Percentiles rank a stretch among this genome's conserved stretches.
phyloP scores from a whole-genome alignment of 2,113 vertebrate genomes.

The Elephantulus edwardii region DNA sequence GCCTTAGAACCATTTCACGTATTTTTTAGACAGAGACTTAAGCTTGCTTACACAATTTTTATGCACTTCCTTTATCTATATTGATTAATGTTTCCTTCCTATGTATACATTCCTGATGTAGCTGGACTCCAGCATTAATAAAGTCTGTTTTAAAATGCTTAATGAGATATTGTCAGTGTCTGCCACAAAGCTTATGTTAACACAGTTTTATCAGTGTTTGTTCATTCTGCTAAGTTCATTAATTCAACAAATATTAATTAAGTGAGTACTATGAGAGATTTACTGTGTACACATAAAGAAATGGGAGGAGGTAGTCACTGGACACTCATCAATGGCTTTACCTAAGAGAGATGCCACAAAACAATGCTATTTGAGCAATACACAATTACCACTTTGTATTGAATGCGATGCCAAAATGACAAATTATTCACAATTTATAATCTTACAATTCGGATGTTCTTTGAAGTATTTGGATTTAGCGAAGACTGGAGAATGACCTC shows the following conservation, averaged over 20 bases:
- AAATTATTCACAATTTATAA: not conserved
- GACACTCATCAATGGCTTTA: not conserved
- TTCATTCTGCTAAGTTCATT: not conserved
- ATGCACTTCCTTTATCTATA: no score
- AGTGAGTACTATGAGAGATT: not conserved
- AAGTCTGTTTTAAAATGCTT: not conserved
- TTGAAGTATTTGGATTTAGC: conserved; percentile 12
- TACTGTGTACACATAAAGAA: not conserved
- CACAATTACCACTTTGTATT: not conserved
- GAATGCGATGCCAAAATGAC: not conserved
- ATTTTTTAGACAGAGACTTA: not conserved
- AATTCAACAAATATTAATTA: conserved; percentile 4
- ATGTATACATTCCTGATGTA: not conserved
- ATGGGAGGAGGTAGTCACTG: not conserved
- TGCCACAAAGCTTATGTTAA: not conserved
- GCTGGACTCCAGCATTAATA: not conserved
- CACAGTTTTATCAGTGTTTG: not conserved
- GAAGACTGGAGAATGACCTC: not conserved
- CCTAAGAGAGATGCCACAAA: not conserved
- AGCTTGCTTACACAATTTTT: no score
- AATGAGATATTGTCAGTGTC: not conserved
- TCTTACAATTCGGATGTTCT: not conserved
- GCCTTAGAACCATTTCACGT: not conserved
- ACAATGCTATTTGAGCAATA: not conserved
- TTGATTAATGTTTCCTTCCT: no score